Conservation (phyloP, 2,113 vertebrate species). For the Dendrocopos noguchii region DNA sequence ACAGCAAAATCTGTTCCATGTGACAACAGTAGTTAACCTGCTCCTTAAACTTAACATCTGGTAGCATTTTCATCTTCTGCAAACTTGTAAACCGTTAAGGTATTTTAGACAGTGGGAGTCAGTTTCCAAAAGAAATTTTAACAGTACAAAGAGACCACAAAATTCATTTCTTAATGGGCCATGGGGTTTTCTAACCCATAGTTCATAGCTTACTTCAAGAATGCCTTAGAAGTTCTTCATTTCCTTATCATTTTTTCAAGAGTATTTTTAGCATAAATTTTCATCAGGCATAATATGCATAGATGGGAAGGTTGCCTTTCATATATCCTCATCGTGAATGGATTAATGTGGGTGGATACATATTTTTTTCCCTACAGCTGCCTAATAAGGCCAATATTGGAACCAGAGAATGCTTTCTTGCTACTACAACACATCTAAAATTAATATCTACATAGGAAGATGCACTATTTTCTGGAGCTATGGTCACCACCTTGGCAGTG, state of each 20-base stretch:
- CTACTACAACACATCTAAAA: neutral
- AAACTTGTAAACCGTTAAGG: slow-evolving; percentile 76
- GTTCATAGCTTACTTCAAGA: slow-evolving; percentile 7
- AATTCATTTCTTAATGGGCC: slow-evolving; percentile 60
- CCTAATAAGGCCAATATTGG: neutral
- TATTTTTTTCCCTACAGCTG: neutral
- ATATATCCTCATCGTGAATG: neutral
- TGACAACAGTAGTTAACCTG: slow-evolving; percentile 64
- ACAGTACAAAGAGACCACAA: slow-evolving; percentile 73
- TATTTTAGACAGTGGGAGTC: slow-evolving; percentile 70
- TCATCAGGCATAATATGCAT: neutral
- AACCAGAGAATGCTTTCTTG: neutral
- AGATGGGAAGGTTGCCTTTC: neutral
- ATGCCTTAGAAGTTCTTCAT: slow-evolving; percentile 9
- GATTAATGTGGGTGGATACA: neutral
- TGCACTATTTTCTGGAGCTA: neutral
- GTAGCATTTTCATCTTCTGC: slow-evolving; percentile 77
- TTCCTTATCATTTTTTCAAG: slow-evolving; percentile 2
- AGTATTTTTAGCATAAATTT: slow-evolving; percentile 32
- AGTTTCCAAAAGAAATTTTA: slow-evolving; percentile 70
- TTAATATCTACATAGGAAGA: neutral
- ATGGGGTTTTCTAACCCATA: slow-evolving; percentile 57
- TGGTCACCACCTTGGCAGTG: neutral
- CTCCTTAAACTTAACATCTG: slow-evolving; percentile 77
- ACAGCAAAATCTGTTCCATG: slow-evolving; percentile 24